phyloP scores from a whole-genome alignment of 2,888 invertebrate species.

The Habrosyne pyritoides region DNA sequence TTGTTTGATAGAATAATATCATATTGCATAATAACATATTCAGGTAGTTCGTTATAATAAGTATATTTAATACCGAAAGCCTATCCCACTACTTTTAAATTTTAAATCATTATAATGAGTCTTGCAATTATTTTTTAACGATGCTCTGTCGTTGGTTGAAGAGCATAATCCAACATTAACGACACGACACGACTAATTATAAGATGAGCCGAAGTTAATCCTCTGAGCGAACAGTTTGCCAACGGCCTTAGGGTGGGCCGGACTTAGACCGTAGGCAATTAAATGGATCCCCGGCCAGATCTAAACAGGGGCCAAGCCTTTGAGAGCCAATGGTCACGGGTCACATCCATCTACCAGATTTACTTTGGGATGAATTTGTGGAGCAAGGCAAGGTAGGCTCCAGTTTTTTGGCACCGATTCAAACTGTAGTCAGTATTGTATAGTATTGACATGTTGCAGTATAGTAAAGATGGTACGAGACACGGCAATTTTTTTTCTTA shows the following conservation, averaged over 20 bases:
- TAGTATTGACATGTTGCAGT: neutral
- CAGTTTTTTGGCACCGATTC: neutral
- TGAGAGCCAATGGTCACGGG: constrained; percentile 17
- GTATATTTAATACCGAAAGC: too few relatives aligned
- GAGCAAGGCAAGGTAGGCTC: constrained; percentile 3
- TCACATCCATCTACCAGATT: constrained; percentile 4
- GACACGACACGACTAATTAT: constrained; percentile 40
- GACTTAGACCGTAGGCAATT: constrained; percentile 33
- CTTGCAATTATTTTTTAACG: constrained; percentile 6
- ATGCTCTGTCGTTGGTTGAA: constrained; percentile 15
- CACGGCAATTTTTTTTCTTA: neutral
- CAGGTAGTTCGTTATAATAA: too few relatives aligned
- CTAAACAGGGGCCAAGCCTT: constrained; percentile 35
- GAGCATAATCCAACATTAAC: constrained; percentile 31
- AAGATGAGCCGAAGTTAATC: constrained; percentile 51
- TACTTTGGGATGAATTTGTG: constrained; percentile 1
- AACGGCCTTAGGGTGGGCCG: constrained; percentile 27
- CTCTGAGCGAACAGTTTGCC: constrained; percentile 23
- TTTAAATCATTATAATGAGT: neutral
- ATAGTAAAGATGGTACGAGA: neutral
- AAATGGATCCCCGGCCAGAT: constrained; percentile 35
- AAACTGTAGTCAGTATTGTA: neutral
- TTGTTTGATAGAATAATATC: too few relatives aligned
- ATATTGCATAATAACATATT: too few relatives aligned
- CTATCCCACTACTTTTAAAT: neutral